phyloP scores from a whole-genome alignment of 2,113 vertebrate species.

The Petrocephalus microphthalmus region DNA sequence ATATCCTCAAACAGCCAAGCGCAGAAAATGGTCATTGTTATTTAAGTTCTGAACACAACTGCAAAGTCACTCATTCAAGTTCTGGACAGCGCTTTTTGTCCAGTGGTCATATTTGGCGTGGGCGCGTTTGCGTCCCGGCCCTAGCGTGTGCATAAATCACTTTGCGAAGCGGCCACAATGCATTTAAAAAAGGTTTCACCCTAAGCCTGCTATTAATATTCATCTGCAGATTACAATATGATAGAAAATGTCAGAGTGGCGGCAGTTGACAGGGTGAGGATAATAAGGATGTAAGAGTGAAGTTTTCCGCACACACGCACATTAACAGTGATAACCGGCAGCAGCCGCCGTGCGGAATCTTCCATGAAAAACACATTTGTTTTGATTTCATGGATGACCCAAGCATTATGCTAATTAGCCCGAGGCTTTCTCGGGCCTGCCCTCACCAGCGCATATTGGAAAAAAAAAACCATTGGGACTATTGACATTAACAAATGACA shows the following conservation, averaged over 20 bases:
- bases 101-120: not conserved
- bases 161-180: not conserved
- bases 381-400: conserved; percentile 8
- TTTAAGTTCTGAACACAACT: not conserved
- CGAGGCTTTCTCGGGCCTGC: not conserved
- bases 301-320: not conserved
- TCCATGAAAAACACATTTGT: conserved; percentile 9
- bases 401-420: not conserved
- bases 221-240: not conserved
- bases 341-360: not conserved
- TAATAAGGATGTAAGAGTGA: not conserved
- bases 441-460: not conserved
- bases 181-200: not conserved
- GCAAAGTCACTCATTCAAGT: not conserved
- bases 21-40: not conserved
- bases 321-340: not conserved
- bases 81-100: not conserved
- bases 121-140: not conserved
- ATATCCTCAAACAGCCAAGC: not conserved
- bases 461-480: not conserved
- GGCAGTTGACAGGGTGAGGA: not conserved
- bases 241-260: not conserved
- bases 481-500: conserved; percentile 6
- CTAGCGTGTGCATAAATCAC: not conserved
- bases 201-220: not conserved